phyloP scores from a whole-genome alignment of 2,113 vertebrate species.

The Alectura lathami region DNA sequence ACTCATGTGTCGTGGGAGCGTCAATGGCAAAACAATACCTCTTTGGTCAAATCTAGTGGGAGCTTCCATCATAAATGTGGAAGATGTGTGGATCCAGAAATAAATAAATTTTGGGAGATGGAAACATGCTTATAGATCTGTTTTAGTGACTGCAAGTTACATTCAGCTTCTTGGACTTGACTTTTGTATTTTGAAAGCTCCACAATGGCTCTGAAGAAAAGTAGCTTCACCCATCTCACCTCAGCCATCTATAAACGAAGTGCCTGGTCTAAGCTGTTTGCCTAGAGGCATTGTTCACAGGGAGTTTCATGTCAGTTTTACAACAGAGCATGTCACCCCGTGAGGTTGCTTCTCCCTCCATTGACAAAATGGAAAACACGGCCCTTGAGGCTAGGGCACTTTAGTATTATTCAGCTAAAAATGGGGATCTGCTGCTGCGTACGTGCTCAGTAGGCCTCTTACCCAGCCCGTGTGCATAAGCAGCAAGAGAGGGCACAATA shows the following conservation, averaged over 20 bases:
- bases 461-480: background rate
- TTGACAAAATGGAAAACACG: background rate
- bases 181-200: background rate
- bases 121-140: constrained; percentile 6
- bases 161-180: background rate
- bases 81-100: background rate
- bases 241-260: background rate
- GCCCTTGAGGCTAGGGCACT: background rate
- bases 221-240: background rate
- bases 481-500: background rate
- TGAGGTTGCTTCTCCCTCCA: background rate
- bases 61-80: constrained; percentile 13
- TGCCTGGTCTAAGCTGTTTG: background rate
- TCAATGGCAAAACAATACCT: constrained; percentile 6
- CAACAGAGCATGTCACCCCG: fast-evolving
- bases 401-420: background rate
- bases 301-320: background rate
- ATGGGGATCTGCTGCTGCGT: background rate
- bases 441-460: background rate
- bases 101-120: background rate
- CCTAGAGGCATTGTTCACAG: background rate
- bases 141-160: background rate
- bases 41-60: background rate
- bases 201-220: background rate
- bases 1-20: background rate